phyloP scores from a whole-genome alignment of 2,113 vertebrate genomes.

The Oophaga pumilio region DNA sequence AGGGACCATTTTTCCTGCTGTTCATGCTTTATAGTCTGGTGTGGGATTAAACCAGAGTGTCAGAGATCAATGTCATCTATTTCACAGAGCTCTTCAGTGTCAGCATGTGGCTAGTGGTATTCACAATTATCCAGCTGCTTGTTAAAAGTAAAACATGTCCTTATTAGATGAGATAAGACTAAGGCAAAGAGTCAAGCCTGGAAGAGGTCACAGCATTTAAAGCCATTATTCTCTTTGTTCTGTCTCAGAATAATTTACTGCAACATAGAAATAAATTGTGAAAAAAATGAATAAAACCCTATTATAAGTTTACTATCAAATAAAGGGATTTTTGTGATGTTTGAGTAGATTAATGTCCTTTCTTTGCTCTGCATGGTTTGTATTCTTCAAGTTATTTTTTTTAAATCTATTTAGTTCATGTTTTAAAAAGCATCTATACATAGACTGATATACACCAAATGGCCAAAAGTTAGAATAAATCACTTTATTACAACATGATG shows the following conservation, averaged over 20 bases:
- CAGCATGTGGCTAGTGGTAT: conserved; percentile 44
- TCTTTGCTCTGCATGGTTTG: background rate
- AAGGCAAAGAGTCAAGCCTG: conserved; percentile 32
- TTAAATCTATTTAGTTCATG: background rate
- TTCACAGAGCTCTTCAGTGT: conserved; percentile 45
- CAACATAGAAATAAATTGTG: background rate
- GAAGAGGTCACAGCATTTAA: conserved; percentile 19
- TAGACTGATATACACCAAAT: too few relatives aligned
- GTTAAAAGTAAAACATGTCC: conserved; percentile 47
- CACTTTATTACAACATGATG: too few relatives aligned
- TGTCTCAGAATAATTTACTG: background rate
- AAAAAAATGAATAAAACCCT: background rate
- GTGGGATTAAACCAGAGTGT: conserved; percentile 48
- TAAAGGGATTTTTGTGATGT: background rate
- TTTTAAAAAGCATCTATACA: too few relatives aligned
- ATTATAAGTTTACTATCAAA: background rate
- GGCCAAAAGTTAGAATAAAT: too few relatives aligned
- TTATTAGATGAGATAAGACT: conserved; percentile 39
- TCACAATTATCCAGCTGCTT: conserved; percentile 50
- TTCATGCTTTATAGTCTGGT: conserved; percentile 44
- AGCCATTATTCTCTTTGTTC: conserved; percentile 24
- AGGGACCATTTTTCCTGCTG: conserved; percentile 40
- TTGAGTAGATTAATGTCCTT: background rate
- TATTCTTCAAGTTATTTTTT: background rate
- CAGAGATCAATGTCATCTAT: conserved; percentile 50